phyloP scores from a whole-genome alignment of 2,888 invertebrate species.

The Limnephilus auricula region DNA sequence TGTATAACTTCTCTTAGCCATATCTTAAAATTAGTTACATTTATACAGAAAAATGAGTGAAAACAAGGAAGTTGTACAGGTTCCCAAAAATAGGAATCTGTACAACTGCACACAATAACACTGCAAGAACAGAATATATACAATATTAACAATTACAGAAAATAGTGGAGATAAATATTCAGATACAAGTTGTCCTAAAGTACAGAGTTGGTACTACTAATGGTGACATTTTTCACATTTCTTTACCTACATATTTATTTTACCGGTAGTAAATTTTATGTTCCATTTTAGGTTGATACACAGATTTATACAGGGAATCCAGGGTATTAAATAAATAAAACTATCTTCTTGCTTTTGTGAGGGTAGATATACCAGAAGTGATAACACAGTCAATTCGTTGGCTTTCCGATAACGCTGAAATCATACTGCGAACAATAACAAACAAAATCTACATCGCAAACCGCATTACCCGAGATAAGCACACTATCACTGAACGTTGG shows the following conservation, averaged over 20 bases:
- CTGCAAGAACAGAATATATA: no score
- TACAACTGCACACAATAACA: no score
- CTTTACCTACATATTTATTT: background rate
- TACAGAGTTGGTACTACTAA: no score
- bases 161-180: no score
- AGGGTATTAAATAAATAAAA: background rate
- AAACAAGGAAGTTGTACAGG: no score
- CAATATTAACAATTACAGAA: no score
- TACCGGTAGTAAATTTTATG: background rate
- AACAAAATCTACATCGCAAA: background rate
- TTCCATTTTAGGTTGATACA: background rate
- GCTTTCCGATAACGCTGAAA: background rate
- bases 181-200: no score
- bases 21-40: no score
- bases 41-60: no score
- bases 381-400: constrained; percentile 2
- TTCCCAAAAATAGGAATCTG: no score
- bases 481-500: background rate
- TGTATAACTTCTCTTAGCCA: no score
- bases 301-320: background rate
- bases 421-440: background rate
- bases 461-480: background rate
- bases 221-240: background rate
- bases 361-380: background rate
- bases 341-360: background rate